A percentile compares a stretch with the other conserved stretches of the same genome.
Conservation (phyloP, 2,113 vertebrate genomes). For the Cyprinodon variegatus region DNA sequence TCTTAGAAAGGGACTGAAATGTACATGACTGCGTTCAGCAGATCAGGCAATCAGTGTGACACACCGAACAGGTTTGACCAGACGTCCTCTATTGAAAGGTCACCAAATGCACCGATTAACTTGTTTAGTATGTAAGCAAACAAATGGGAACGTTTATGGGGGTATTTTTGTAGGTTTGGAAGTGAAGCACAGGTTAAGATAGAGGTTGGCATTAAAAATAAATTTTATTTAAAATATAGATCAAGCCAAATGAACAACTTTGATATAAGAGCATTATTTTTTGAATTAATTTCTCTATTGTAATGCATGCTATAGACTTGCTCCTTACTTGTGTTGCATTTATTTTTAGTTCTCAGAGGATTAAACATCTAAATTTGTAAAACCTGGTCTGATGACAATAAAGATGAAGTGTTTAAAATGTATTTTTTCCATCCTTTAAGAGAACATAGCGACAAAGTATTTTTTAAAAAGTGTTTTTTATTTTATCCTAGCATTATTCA, state of each 20-base stretch:
- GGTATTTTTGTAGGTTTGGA: not conserved
- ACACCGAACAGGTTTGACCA: not conserved
- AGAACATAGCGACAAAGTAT: not conserved
- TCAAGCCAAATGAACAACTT: not conserved
- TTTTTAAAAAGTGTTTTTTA: not conserved
- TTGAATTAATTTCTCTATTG: not conserved
- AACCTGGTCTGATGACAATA: not conserved
- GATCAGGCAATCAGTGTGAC: not conserved
- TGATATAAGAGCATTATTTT: not conserved
- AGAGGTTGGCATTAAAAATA: not conserved
- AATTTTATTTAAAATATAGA: not conserved
- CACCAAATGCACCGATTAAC: not conserved
- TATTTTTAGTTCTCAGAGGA: not conserved
- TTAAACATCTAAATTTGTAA: not conserved
- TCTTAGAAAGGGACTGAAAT: not conserved
- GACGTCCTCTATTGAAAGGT: not conserved
- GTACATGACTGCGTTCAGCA: not conserved
- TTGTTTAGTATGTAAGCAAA: not conserved
- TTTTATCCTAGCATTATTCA: conserved; percentile 2
- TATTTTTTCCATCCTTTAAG: not conserved
- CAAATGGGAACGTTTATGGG: not conserved
- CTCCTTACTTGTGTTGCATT: not conserved
- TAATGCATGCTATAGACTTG: not conserved
- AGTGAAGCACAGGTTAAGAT: not conserved
- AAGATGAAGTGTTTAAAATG: not conserved